Evolutionary conservation across 2,113 vertebrate species (phyloP), one percentile per base, ranked within the genome.

Genomic region (Chroicocephalus ridibundus): DNA sequence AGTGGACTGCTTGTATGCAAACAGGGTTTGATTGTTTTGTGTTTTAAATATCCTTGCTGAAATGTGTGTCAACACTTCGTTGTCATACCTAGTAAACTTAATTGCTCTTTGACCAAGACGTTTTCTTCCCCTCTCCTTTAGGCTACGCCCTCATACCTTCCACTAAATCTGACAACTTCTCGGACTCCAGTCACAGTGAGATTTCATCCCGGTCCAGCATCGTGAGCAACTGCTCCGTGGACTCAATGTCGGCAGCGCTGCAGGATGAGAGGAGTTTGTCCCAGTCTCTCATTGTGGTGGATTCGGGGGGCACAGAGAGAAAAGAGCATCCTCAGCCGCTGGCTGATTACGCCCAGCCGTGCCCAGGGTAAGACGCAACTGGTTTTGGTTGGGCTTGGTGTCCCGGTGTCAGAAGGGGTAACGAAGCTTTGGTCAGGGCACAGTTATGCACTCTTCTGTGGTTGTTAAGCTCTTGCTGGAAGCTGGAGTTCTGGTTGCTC

Each of bases 151-250:
- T 99, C 87, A 98, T 98, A 11, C 98, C 99, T 3, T 97, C 98
- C 42, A 97, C 98, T 31, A 99, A 98, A 94, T 98, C 98, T 0
- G 99, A 99, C 94, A 99, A 99, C 97, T 98, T 99, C 91, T 99
- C 99, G 0, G 99, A 99, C 98, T 99, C 99, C 36, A 99, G 99
- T 68, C 99, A 99, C 97, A 99, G 99, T 12, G 99, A 99, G 98
- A 99, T 99, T 74, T 99, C 99, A 0, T 99, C 99, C 15, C 98
- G 99, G 47, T 99, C 99, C 98, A 99, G 99, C 97, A 98, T 99
- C 2, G 98, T 99, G 62, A 99, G 98, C 97, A 99, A 98, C 94
- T 99, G 99, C 90, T 99, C 99, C 0, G 99, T 98, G 34, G 99
- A 99, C 97, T 99, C 99, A 0, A 98, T 99, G 97, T 98, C 98